A percentile compares a stretch with the other conserved stretches of the same genome.
These are phyloP conservation scores for Centrocercus urophasianus DNA, from an alignment of 2,113 vertebrate genomes.

Conservation along the genomic window DNA sequence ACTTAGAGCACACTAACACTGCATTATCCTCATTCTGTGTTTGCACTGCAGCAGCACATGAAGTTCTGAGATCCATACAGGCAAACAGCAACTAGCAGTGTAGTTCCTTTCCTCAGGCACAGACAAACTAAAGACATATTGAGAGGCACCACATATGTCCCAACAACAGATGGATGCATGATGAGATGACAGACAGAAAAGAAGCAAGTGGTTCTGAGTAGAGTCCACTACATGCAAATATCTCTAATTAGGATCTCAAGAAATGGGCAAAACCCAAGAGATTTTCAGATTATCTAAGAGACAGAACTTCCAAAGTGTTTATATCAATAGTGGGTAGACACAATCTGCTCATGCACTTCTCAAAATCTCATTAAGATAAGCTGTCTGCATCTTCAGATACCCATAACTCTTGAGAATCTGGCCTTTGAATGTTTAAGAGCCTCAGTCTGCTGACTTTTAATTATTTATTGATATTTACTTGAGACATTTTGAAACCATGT, in stretches of 20 bases:
- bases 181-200: not conserved
- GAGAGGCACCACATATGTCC: not conserved
- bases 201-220: not conserved
- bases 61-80: not conserved
- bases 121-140: not conserved
- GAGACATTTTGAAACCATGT: not conserved
- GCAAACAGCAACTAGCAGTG: not conserved
- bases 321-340: not conserved
- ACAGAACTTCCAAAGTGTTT: not conserved
- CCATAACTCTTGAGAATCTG: not conserved
- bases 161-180: not conserved
- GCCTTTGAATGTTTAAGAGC: not conserved
- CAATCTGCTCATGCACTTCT: not conserved
- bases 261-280: not conserved
- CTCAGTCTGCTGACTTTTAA: not conserved
- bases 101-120: not conserved
- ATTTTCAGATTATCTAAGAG: not conserved
- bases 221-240: not conserved
- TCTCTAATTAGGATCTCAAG: not conserved
- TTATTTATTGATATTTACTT: not conserved
- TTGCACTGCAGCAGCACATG: not conserved
- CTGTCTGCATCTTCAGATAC: not conserved
- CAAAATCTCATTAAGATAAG: constrained; percentile 8
- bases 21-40: not conserved
- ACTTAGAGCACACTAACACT: not conserved